Percentiles rank a stretch among this genome's conserved stretches.
These are phyloP conservation scores for Oceanites oceanicus DNA, from an alignment of 2,113 vertebrate species.

Conservation along the genomic window DNA sequence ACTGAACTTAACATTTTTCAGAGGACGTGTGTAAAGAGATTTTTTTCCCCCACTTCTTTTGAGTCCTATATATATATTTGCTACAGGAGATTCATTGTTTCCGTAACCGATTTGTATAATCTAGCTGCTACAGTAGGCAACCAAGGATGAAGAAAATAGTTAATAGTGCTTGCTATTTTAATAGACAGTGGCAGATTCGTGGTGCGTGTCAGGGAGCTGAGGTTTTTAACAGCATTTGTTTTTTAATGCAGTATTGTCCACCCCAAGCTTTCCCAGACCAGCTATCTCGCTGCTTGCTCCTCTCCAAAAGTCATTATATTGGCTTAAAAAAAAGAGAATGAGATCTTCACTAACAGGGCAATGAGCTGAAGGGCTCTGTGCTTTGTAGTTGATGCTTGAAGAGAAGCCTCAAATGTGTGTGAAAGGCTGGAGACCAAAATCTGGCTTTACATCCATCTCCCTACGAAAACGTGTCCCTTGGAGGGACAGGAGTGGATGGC, in stretches of 20 bases:
- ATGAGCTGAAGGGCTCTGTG: not conserved
- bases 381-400: not conserved
- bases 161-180: not conserved
- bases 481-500: not conserved
- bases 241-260: not conserved
- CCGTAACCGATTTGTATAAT: not conserved
- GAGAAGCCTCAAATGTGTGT: not conserved
- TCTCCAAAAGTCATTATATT: not conserved
- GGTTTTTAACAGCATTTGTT: not conserved
- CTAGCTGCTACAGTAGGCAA: not conserved
- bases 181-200: not conserved
- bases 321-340: not conserved
- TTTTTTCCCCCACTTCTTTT: not conserved
- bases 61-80: not conserved
- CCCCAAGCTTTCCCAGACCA: not conserved
- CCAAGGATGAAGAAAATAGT: not conserved
- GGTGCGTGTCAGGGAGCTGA: not conserved
- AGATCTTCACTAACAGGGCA: not conserved
- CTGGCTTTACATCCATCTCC: not conserved
- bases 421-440: not conserved
- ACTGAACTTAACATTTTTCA: not conserved
- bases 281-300: not conserved
- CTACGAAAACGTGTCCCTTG: fast-evolving
- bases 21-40: not conserved
- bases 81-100: not conserved